phyloP scores from a whole-genome alignment of 2,113 vertebrate genomes.

The Podiceps cristatus region DNA sequence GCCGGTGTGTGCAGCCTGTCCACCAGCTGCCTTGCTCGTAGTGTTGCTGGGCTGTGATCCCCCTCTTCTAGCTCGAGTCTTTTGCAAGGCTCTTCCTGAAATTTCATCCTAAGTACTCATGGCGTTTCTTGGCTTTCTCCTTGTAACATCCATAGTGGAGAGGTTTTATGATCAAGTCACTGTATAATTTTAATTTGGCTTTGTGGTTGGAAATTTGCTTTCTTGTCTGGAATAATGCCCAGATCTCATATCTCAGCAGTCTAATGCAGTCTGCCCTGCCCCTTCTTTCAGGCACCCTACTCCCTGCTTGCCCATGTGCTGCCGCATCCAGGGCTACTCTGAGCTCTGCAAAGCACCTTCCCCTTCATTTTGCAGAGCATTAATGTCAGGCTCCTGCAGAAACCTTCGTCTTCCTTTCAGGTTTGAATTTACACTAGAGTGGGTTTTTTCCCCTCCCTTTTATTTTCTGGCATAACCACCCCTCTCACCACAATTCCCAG shows the following conservation, averaged over 20 bases:
- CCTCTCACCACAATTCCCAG: not conserved
- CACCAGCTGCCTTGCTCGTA: rapidly evolving
- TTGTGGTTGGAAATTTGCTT: not conserved
- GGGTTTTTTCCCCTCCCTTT: not conserved
- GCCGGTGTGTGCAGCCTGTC: not conserved
- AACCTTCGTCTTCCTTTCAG: not conserved
- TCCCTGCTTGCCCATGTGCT: rapidly evolving
- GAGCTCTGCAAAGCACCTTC: not conserved
- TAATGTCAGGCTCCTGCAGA: not conserved
- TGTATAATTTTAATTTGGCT: not conserved
- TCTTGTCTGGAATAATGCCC: not conserved
- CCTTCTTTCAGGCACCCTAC: not conserved
- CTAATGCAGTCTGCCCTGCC: not conserved
- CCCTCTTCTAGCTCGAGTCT: not conserved
- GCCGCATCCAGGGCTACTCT: not conserved
- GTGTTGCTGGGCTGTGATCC: not conserved
- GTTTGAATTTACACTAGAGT: not conserved
- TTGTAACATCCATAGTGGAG: not conserved
- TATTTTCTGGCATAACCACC: not conserved
- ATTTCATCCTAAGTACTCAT: not conserved
- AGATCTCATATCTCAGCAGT: not conserved
- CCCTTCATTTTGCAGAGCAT: not conserved
- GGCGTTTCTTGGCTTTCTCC: not conserved
- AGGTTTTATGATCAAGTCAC: not conserved
- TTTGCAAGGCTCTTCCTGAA: not conserved